Evolutionary conservation across 2,797 vertebrate genomes (phyloP).

Genomic region (Scarus forsteni): DNA sequence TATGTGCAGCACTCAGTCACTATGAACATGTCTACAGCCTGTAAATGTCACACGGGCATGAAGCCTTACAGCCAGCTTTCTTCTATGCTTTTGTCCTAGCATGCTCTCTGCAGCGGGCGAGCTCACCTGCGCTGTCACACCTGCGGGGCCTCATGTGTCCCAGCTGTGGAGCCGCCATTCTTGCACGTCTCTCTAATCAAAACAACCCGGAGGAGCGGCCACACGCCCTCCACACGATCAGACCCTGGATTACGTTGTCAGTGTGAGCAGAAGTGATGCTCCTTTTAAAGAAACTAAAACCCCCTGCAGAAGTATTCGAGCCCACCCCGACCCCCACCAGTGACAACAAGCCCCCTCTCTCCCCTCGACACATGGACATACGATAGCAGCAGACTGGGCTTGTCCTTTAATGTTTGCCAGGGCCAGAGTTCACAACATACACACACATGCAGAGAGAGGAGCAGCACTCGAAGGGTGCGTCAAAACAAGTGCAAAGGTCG

Average conservation of each 20-base stretch:
- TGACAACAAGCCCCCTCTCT: slow-evolving; percentile 19
- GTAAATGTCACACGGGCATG: neutral
- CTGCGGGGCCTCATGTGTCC: slow-evolving; percentile 60
- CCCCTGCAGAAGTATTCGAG: slow-evolving; percentile 38
- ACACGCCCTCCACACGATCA: slow-evolving; percentile 8
- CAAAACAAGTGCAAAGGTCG: slow-evolving; percentile 67
- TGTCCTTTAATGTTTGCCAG: slow-evolving; percentile 83
- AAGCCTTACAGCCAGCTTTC: neutral
- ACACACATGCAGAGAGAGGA: slow-evolving; percentile 33
- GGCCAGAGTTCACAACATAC: slow-evolving; percentile 71
- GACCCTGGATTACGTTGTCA: slow-evolving; percentile 22
- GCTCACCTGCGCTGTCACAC: slow-evolving; percentile 83
- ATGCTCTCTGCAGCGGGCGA: slow-evolving; percentile 23
- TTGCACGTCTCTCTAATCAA: slow-evolving; percentile 19
- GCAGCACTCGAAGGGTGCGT: slow-evolving; percentile 17
- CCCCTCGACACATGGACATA: slow-evolving; percentile 71
- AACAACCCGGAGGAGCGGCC: slow-evolving; percentile 7
- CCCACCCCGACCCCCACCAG: slow-evolving; percentile 20
- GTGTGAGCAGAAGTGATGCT: slow-evolving; percentile 39
- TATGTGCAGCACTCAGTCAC: slow-evolving; percentile 2
- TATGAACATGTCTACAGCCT: neutral
- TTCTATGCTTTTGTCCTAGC: neutral
- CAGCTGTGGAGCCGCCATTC: slow-evolving; percentile 71
- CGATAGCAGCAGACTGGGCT: slow-evolving; percentile 74
- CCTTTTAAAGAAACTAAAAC: slow-evolving; percentile 71